A percentile compares a stretch with the other conserved stretches of the same genome.
Conservation (phyloP, 2,797 vertebrate species). For the Falco columbarius region DNA sequence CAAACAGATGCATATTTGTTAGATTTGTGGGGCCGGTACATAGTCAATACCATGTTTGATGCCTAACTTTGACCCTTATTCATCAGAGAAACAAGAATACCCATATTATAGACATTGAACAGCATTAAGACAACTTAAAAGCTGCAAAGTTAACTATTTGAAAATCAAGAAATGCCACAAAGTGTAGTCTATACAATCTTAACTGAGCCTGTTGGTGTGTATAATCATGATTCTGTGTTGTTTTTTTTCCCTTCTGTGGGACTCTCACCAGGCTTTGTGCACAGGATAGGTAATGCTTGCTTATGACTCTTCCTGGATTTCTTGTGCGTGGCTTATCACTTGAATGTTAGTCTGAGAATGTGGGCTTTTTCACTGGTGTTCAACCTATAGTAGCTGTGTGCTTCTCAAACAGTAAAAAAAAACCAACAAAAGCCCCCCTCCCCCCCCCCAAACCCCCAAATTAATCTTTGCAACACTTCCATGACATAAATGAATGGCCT, state of each 20-base stretch:
- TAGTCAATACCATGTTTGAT: background rate
- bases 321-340: background rate
- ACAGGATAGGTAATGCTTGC: background rate
- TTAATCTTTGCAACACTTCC: background rate
- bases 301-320: background rate
- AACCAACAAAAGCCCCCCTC: too few relatives aligned
- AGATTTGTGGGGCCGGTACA: background rate
- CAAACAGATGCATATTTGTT: background rate
- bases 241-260: fast-evolving
- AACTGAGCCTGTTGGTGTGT: background rate
- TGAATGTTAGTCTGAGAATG: background rate
- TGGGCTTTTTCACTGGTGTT: background rate
- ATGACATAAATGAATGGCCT: background rate
- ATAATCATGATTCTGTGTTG: background rate
- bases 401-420: background rate
- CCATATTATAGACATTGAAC: background rate
- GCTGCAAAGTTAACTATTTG: background rate
- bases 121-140: background rate
- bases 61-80: background rate
- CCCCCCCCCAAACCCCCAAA: background rate
- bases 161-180: background rate
- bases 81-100: background rate
- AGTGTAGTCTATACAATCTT: background rate
- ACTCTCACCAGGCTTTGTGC: background rate
- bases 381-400: background rate